Conservation (phyloP, 1,140 invertebrate species). For the Caenorhabditis latens region DNA sequence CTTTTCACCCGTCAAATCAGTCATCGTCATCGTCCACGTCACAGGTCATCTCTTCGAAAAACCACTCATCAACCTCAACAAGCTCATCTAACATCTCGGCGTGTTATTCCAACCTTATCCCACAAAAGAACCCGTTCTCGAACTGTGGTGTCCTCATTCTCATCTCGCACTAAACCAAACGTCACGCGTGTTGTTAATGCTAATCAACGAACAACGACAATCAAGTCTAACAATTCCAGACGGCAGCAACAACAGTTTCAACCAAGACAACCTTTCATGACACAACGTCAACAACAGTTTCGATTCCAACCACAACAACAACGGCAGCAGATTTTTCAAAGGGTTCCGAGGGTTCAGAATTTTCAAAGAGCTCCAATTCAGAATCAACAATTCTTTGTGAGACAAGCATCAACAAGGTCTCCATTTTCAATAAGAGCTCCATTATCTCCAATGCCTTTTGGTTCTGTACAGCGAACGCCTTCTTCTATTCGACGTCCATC, state of each 20-base stretch:
- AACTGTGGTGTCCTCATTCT: neutral
- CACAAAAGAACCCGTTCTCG: constrained; percentile 22
- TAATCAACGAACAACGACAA: constrained; percentile 49
- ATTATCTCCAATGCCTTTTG: constrained; percentile 38
- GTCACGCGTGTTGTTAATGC: neutral
- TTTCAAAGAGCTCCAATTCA: neutral
- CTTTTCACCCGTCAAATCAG: constrained; percentile 50
- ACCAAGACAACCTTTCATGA: neutral
- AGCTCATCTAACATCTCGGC: neutral
- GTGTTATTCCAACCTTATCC: constrained; percentile 14
- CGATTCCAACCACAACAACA: neutral
- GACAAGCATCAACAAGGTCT: neutral
- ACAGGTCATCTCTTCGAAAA: constrained; percentile 16
- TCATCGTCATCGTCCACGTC: constrained; percentile 27
- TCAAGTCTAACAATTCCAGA: constrained; percentile 52
- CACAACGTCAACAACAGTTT: constrained; percentile 24
- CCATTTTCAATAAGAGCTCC: constrained; percentile 18
- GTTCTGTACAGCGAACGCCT: constrained; percentile 7
- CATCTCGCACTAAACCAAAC: constrained; percentile 35
- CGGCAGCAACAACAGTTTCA: neutral
- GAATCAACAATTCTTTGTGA: neutral
- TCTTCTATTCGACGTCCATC: neutral
- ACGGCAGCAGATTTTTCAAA: neutral
- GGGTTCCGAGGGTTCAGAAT: neutral
- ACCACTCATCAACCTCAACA: neutral